Conservation (phyloP, 2,797 vertebrate genomes). For the Enteromius treurensis region DNA sequence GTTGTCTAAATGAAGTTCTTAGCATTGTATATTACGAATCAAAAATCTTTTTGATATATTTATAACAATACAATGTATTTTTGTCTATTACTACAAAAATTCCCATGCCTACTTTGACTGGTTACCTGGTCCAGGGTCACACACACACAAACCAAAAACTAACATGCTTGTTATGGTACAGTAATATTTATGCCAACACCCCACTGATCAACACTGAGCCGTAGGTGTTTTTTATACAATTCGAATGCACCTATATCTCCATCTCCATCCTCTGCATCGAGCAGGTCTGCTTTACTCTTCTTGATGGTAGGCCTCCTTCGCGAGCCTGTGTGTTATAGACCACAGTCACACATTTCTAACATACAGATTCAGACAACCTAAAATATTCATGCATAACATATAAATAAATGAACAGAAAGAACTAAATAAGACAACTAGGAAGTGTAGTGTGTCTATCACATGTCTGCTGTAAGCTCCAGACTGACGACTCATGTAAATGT, state of each 20-base stretch:
- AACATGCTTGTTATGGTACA: background rate
- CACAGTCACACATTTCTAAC: background rate
- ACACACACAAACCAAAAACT: background rate
- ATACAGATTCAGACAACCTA: background rate
- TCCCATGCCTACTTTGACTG: too few relatives aligned
- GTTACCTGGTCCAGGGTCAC: too few relatives aligned
- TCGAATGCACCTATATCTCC: constrained; percentile 87
- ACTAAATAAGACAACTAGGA: background rate
- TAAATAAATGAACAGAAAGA: background rate
- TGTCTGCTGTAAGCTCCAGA: constrained; percentile 5
- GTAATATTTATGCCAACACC: background rate
- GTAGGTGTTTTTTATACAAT: too few relatives aligned
- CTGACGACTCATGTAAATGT: constrained; percentile 20
- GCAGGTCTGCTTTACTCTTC: constrained; percentile 91
- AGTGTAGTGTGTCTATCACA: background rate
- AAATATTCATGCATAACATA: background rate
- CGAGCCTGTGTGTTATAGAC: constrained; percentile 75
- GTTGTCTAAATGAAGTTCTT: too few relatives aligned
- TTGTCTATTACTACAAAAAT: too few relatives aligned
- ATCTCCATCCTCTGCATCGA: constrained; percentile 90
- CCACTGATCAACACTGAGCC: background rate
- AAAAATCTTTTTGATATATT: too few relatives aligned
- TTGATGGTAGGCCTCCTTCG: constrained; percentile 89
- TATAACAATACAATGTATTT: too few relatives aligned
- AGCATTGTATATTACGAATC: too few relatives aligned